Base-by-base conservation (phyloP, 2,113 vertebrate species). In the Hassar affinis region DNA sequence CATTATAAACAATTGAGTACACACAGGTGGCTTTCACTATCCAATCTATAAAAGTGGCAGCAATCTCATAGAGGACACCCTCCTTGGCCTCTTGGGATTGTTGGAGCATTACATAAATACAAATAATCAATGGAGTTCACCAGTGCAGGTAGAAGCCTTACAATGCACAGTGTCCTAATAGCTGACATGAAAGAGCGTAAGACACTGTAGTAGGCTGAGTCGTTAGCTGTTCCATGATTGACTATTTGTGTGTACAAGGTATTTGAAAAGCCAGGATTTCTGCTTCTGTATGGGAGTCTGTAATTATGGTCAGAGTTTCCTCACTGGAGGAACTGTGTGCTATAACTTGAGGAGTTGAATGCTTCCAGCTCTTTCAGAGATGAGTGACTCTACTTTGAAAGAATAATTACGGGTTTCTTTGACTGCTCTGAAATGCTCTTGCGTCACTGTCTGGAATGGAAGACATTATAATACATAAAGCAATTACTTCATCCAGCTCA, bases 281-380 rank as follows among this genome's bases (percentile, higher is more conserved):
- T 78, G 10, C 75, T 78, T 30, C 45, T n/a, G 52, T 86, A 25
- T 56, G 62, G 27, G 27, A 78, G 77, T 56, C 69, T 86, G 78
- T 88, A 86, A 88, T 86, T 88, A 88, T 76, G 78, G 61, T n/a
- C 85, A 79, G 59, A 72, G 71, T 71, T 69, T 74, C 59, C 61
- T 27, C 5, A 71, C 35, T 76, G 69, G 75, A 84, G 59, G 33
- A 75, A 33, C 80, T 56, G 56, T 76, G 57, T 42, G 62, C 62
- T 64, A 82, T 72, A 83, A 86, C 83, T 71, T 62, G 38, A 54
- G 78, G 78, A 78, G 30, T 81, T 49, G 62, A 52, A 85, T 79
- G 22, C n/a, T 27, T 56, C 77, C 75, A 81, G 52, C 64, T 64
- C 71, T 33, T 64, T 85, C 77, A 47, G 15, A 81, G 54, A 80